Conservation (phyloP, 2,113 vertebrate species). For the Clarias magur region DNA sequence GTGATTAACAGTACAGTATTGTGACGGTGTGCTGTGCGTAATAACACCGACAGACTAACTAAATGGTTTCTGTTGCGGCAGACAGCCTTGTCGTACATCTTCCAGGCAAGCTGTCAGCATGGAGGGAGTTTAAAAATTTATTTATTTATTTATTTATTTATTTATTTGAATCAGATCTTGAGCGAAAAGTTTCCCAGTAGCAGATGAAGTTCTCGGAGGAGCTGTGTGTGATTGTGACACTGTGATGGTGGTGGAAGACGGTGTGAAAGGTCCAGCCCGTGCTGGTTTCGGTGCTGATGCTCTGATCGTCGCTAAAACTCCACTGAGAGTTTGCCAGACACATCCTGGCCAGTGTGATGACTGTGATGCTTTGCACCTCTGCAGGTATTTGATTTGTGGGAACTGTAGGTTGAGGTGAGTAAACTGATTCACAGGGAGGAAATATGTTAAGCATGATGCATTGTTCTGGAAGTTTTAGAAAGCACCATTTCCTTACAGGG, state of each 20-base stretch:
- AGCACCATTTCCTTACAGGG: constrained; percentile 51
- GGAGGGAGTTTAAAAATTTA: constrained; percentile 62
- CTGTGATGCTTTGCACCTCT: constrained; percentile 68
- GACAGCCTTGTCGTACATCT: constrained; percentile 40
- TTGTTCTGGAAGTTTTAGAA: background rate
- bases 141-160: constrained; percentile 58
- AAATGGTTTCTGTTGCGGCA: constrained; percentile 4
- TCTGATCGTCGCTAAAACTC: constrained; percentile 67
- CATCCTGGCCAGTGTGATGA: constrained; percentile 52
- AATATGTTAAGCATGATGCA: background rate
- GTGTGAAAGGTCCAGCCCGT: background rate
- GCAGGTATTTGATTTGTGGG: constrained; percentile 67
- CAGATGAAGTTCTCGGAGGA: constrained; percentile 7
- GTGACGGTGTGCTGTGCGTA: background rate
- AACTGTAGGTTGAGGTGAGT: constrained; percentile 69
- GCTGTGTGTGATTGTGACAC: constrained; percentile 58
- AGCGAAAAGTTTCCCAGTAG: constrained; percentile 18
- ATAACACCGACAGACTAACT: background rate
- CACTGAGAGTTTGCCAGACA: constrained; percentile 63
- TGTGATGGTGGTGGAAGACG: constrained; percentile 53
- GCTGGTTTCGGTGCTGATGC: constrained; percentile 47
- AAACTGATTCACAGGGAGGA: background rate
- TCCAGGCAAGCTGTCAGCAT: constrained; percentile 60
- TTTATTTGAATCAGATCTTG: constrained; percentile 51
- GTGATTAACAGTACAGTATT: background rate